These are phyloP conservation scores for Conopomorpha cramerella DNA, from an alignment of 1,140 invertebrate genomes.

Conservation along the genomic window DNA sequence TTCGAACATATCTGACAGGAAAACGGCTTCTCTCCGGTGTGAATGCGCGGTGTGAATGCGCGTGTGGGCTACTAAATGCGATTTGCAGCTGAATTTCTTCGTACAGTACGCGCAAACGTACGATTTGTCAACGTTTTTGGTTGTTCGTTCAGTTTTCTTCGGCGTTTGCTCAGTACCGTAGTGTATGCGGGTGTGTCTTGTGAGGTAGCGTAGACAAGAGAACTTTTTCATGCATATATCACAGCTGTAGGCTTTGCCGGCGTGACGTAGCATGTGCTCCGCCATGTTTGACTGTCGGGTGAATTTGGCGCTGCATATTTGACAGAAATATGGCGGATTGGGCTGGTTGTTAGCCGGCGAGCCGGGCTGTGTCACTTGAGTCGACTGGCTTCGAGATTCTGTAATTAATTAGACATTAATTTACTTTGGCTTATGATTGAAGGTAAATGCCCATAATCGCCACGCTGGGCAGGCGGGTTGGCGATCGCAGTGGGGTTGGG, in stretches of 20 bases:
- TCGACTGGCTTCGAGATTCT: too few species aligned
- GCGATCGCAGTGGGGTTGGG: too few species aligned
- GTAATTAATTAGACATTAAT: too few species aligned
- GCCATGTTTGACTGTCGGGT: neutral
- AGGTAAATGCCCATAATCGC: too few species aligned
- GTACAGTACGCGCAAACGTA: neutral
- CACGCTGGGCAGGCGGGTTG: too few species aligned
- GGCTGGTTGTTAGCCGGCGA: too few species aligned
- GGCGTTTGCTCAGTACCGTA: neutral
- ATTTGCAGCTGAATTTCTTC: neutral
- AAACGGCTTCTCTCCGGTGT: slow-evolving; percentile 67
- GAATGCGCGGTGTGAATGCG: too few species aligned
- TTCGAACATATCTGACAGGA: slow-evolving; percentile 70
- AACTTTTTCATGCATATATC: neutral
- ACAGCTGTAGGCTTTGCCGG: neutral
- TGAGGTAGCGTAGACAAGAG: neutral
- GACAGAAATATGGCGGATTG: too few species aligned
- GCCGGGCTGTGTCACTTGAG: too few species aligned
- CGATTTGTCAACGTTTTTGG: neutral
- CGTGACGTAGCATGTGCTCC: neutral
- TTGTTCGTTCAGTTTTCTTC: neutral
- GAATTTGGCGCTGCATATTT: neutral
- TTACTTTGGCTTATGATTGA: too few species aligned
- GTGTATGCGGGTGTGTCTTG: neutral
- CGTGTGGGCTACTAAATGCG: slow-evolving; percentile 57